A percentile compares a stretch with the other conserved stretches of the same genome.
Conservation (phyloP, 2,113 vertebrate species). For the Calypte anna region DNA sequence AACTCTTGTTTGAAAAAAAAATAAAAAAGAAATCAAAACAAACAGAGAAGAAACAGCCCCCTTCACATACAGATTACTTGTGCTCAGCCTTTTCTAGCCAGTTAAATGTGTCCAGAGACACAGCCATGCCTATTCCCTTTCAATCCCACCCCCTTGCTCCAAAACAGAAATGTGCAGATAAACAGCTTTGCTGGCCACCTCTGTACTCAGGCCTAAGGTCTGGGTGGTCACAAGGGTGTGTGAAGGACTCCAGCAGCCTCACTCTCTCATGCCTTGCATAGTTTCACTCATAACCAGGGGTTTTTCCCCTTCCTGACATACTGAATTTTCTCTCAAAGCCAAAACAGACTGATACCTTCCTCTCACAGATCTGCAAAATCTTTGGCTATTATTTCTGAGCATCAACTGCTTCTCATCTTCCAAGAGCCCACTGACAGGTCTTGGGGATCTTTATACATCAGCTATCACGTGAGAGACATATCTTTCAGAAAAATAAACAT, state of each 20-base stretch:
- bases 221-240: neutral
- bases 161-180: neutral
- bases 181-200: neutral
- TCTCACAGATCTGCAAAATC: neutral
- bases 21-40: neutral
- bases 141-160: neutral
- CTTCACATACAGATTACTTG: neutral
- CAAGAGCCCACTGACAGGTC: neutral
- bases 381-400: neutral
- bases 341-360: neutral
- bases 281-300: neutral
- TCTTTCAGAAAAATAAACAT: neutral
- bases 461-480: neutral
- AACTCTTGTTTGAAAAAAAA: neutral
- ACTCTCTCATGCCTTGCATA: neutral
- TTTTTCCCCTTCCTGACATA: neutral
- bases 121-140: conserved; percentile 27
- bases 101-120: neutral
- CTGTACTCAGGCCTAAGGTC: fast-evolving
- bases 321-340: neutral
- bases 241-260: neutral
- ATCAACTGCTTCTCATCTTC: neutral
- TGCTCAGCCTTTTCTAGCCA: neutral
- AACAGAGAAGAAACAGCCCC: neutral
- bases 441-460: neutral